Base-by-base conservation (phyloP, 2,113 vertebrate genomes). In the Carassius auratus region DNA sequence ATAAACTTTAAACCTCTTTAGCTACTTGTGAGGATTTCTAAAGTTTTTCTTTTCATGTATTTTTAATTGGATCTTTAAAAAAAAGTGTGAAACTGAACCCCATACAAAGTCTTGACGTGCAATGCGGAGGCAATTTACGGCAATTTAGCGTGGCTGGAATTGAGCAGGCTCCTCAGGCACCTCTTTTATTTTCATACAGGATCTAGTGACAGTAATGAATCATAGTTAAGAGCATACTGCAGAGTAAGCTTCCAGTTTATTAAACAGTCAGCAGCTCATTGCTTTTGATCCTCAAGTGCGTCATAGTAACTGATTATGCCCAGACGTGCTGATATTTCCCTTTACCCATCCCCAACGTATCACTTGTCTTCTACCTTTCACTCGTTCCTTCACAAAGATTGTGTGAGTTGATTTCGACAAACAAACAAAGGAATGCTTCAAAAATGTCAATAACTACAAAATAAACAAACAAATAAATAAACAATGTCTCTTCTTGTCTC, bases 121-220 rank as follows among this genome's bases (percentile, higher is more conserved):
- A 90, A 92, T 85, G 87, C 87, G 64, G 88, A 89, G 76, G 90
- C 92, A 93, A 94, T 94, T 93, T 93, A 88, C 89, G 88, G 92
- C 91, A 92, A 92, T 93, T 92, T 92, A 92, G 81, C 73, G 81
- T 79, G 89, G 87, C 87, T 87, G 87, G 52, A 89, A 90, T 91
- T 89, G 88, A 91, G 90, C 90, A 89, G 90, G 81, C 81, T 92
- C 90, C 89, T 91, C 86, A 10, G 89, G 92, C 91, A 50, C 90
- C 92, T 93, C 92, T 92, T 94, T 94, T 92, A 93, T 94, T 94
- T 92, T 93, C 91, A 92, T 92, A 90, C 86, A 90, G 77, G 90
- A 93, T 91, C 87, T 89, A 84, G 93, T 90, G 92, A 92, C 92
- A 88, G 92, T 94, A 95, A 94, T 95, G 93, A 94, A 95, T 95